Base-by-base conservation (phyloP, 2,888 invertebrate species). In the Hypolimnas misippus region DNA sequence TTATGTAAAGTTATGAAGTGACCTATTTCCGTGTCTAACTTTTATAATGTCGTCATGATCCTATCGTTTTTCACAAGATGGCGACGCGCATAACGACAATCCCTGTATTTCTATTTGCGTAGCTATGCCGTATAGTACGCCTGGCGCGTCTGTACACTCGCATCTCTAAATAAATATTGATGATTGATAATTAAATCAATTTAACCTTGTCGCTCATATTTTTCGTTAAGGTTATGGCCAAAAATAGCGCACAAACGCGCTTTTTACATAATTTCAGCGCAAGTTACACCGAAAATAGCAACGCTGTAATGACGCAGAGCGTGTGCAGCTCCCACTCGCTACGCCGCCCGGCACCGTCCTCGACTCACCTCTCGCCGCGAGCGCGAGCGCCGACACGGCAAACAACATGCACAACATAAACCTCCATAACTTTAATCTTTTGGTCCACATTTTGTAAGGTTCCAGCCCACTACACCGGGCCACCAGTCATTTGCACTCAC, bases 191-290 rank as follows among this genome's bases (percentile, higher is more conserved):
- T 69, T 56, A 58, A 62, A 67, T 63, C 50, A 51, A 38, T 53
- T 33, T 81, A 83, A 80, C 80, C 84, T 82, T 83, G 84, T 83
- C 81, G 81, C 79, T 79, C 75, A 81, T 77, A 83, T 83, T 80
- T 80, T 83, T 79, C 76, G 77, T 84, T 88, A 86, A 89, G 87
- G 90, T 87, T 91, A 89, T 82, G 73, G 83, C 89, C 87, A 82
- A 86, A 91, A 92, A 92, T 91, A 91, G 89, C 82, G 78, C 84
- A 83, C 86, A 87, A 87, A 87, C 86, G 86, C 83, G 89, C 88
- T 91, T 92, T 92, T 92, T 92, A 92, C 92, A 92, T 92, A 92
- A 92, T 92, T 92, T 92, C 89, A 90, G 88, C 91, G 89, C 91
- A 90, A 89, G 91, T 88, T 86, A 82, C 83, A 81, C 86, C 85